These are phyloP conservation scores for Aegotheles bennettii DNA, from an alignment of 2,113 vertebrate genomes.

Conservation along the genomic window DNA sequence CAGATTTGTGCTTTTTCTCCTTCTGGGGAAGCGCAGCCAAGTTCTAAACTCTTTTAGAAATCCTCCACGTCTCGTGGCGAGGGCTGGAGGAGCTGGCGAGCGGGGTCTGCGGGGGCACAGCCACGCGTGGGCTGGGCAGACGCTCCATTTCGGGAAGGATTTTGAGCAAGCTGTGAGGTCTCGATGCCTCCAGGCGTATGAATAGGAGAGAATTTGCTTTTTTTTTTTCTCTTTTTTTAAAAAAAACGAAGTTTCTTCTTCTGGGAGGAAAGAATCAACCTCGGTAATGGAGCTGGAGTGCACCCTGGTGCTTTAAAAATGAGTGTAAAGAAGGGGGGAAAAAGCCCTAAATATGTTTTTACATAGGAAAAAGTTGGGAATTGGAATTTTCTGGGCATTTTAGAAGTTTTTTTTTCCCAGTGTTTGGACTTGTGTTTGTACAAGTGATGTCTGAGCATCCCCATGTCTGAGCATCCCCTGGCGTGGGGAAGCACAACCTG, in stretches of 20 bases:
- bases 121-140: neutral
- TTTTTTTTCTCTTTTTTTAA: neutral
- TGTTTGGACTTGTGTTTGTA: neutral
- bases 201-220: neutral
- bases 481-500: fast-evolving
- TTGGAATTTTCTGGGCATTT: neutral
- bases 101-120: neutral
- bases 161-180: constrained; percentile 20
- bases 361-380: neutral
- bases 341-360: neutral
- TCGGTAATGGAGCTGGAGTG: neutral
- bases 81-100: neutral
- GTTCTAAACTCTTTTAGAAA: neutral
- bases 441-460: neutral
- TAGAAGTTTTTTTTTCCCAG: neutral
- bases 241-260: neutral
- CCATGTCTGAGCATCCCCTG: neutral
- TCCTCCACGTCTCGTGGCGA: neutral
- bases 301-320: neutral
- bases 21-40: neutral
- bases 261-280: too few relatives aligned
- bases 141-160: neutral
- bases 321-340: neutral
- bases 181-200: neutral
- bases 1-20: neutral